Conservation (phyloP, 2,888 invertebrate genomes). For the Chironomus riparius region DNA sequence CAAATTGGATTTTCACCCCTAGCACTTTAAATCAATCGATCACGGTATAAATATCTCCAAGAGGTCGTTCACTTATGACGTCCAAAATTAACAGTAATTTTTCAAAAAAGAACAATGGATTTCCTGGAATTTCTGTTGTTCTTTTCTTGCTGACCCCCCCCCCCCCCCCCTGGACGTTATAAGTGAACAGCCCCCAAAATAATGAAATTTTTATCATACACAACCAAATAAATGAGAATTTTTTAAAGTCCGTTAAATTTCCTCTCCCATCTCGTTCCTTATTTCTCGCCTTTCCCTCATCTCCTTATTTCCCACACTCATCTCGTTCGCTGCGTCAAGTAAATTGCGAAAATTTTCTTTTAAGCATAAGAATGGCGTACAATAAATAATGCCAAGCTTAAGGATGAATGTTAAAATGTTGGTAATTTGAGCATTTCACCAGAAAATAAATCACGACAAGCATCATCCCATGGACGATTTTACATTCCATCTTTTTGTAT, state of each 20-base stretch:
- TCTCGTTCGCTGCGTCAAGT: background rate
- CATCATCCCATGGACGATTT: background rate
- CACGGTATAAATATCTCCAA: too few relatives aligned
- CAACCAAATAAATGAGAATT: background rate
- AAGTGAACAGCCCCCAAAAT: too few relatives aligned
- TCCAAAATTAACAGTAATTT: too few relatives aligned
- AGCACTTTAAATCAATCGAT: too few relatives aligned
- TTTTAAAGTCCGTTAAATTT: background rate
- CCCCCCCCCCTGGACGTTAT: too few relatives aligned
- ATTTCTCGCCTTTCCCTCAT: background rate
- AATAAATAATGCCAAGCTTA: constrained; percentile 21
- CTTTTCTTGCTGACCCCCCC: too few relatives aligned
- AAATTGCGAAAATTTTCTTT: background rate
- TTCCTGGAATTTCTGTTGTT: too few relatives aligned
- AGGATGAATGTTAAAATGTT: constrained; percentile 7
- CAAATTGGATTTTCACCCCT: too few relatives aligned
- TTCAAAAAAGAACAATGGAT: too few relatives aligned
- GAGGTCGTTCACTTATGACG: background rate
- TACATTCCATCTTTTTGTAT: background rate
- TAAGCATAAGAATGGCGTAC: background rate
- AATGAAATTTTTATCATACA: background rate
- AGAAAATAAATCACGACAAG: constrained; percentile 17
- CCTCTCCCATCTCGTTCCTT: background rate
- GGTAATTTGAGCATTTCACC: constrained; percentile 10
- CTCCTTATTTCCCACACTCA: too few relatives aligned